Percentiles rank a stretch among this genome's conserved stretches.
Evolutionary conservation across 1,140 invertebrate species (phyloP).

Genomic region (Drosophila neocordata): DNA sequence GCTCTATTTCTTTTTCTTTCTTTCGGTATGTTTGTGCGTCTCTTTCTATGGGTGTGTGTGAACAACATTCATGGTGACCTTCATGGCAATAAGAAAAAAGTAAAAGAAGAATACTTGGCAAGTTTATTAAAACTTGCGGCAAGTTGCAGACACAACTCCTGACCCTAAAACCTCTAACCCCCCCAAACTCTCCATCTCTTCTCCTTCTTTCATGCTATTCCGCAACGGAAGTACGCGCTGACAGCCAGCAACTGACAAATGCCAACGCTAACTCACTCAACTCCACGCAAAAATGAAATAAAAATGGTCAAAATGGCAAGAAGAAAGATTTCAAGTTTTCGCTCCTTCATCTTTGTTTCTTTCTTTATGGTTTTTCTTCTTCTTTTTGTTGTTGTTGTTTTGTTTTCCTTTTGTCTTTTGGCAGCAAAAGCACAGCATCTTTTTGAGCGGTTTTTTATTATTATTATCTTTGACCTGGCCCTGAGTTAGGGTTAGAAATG

Average conservation of each 20-base stretch:
- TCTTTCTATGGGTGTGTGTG: constrained; percentile 15
- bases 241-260: constrained; percentile 75
- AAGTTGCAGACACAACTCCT: constrained; percentile 55
- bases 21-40: background rate
- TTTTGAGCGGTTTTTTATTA: constrained; percentile 74
- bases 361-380: background rate
- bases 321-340: constrained; percentile 58
- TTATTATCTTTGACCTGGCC: constrained; percentile 67
- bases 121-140: constrained; percentile 75
- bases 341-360: constrained; percentile 3
- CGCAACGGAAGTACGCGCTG: constrained; percentile 60
- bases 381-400: constrained; percentile 29
- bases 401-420: constrained; percentile 45
- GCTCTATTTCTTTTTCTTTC: constrained; percentile 1
- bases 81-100: constrained; percentile 25
- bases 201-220: constrained; percentile 1
- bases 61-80: constrained; percentile 50
- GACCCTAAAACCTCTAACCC: background rate
- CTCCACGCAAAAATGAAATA: constrained; percentile 62
- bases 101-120: constrained; percentile 56
- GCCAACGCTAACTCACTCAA: constrained; percentile 76
- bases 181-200: background rate
- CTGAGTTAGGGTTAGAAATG: constrained; percentile 1
- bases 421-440: constrained; percentile 29
- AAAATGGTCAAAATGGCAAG: constrained; percentile 52